These are phyloP conservation scores for Rousettus leschenaultii DNA, from an alignment of 2,113 vertebrate genomes.

Conservation along the genomic window DNA sequence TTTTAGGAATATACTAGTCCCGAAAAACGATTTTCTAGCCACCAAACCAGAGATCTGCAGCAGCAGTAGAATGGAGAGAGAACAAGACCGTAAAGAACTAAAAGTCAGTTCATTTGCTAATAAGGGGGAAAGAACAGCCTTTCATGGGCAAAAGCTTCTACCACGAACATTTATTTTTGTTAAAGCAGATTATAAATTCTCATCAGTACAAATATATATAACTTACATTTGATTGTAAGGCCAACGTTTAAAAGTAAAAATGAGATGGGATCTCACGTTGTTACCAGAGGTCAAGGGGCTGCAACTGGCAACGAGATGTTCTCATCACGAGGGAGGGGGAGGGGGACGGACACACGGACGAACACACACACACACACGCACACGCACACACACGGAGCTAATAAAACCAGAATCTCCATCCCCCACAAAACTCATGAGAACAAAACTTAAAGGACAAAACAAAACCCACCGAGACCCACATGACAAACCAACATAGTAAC, in stretches of 20 bases:
- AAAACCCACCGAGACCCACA: slow-evolving; percentile 30
- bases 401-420: not conserved
- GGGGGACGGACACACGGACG: not conserved
- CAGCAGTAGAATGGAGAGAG: not conserved
- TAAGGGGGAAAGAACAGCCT: slow-evolving; percentile 59
- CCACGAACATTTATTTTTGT: slow-evolving; percentile 91
- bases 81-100: not conserved
- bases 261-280: slow-evolving; percentile 77
- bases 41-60: not conserved
- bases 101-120: not conserved
- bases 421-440: not conserved
- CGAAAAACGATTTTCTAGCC: not conserved
- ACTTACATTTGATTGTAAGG: slow-evolving; percentile 91
- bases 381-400: not conserved
- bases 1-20: not conserved
- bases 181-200: slow-evolving; percentile 91
- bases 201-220: slow-evolving; percentile 91
- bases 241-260: slow-evolving; percentile 84
- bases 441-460: slow-evolving; percentile 40
- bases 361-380: slow-evolving; percentile 1
- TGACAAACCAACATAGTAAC: slow-evolving; percentile 20
- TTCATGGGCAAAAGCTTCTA: slow-evolving; percentile 76
- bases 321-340: not conserved
- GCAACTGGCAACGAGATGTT: slow-evolving; percentile 15
- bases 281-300: slow-evolving; percentile 59